phyloP scores from a whole-genome alignment of 2,113 vertebrate species.

The Zosterops lateralis region DNA sequence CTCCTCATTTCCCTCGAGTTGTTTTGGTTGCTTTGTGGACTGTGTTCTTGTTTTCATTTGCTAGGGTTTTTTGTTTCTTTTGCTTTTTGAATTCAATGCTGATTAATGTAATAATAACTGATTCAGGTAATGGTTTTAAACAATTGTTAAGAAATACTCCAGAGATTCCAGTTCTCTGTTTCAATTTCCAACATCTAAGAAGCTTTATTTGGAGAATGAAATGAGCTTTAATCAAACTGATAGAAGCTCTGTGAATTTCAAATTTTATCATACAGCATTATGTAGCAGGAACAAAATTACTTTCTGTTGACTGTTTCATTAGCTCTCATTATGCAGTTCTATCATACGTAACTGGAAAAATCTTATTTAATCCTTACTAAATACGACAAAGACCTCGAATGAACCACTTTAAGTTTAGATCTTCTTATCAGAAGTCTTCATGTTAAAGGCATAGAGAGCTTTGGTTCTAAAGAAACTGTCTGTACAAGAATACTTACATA shows the following conservation, averaged over 20 bases:
- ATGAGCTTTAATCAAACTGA: background rate
- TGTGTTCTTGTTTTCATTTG: background rate
- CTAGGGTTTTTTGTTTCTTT: background rate
- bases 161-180: background rate
- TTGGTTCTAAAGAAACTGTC: background rate
- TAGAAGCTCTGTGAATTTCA: background rate
- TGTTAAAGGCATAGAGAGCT: background rate
- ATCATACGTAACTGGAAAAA: background rate
- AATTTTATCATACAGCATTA: background rate
- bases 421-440: background rate
- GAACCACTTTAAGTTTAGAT: background rate
- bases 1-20: background rate
- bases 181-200: background rate
- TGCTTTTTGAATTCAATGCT: background rate
- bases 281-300: background rate
- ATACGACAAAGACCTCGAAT: background rate
- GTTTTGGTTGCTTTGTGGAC: background rate
- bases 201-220: background rate
- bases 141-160: background rate
- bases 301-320: background rate
- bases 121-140: background rate
- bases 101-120: background rate
- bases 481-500: background rate
- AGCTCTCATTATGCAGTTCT: background rate
- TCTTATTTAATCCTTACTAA: background rate